Evolutionary conservation across 2,888 invertebrate species (phyloP).

Genomic region (Luffia ferchaultella): DNA sequence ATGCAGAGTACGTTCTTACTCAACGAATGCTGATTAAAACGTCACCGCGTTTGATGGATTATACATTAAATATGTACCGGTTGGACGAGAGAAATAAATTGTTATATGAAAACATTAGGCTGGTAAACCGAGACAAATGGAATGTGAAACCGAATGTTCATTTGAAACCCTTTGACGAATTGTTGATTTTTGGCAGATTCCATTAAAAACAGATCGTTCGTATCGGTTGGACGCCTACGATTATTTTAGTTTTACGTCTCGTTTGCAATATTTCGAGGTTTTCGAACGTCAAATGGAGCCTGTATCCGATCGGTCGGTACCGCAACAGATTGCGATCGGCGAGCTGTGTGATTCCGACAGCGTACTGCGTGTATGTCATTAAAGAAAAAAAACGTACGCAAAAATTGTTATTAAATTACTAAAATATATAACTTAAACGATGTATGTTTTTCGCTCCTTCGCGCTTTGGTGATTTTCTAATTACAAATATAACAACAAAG

Average conservation of each 20-base stretch:
- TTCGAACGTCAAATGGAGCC: not conserved
- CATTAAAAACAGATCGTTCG: not conserved
- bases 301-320: not conserved
- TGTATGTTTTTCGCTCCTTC: too few relatives aligned
- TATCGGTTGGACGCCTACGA: not conserved
- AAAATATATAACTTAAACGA: too few relatives aligned
- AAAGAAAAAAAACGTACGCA: too few relatives aligned
- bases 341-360: not conserved
- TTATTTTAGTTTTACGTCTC: not conserved
- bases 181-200: not conserved
- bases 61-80: not conserved
- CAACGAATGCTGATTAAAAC: not conserved
- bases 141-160: not conserved
- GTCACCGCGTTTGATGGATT: not conserved
- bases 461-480: too few relatives aligned
- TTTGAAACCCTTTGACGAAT: not conserved
- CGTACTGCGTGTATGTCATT: too few relatives aligned
- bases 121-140: too few relatives aligned
- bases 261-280: not conserved
- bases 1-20: not conserved
- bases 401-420: too few relatives aligned
- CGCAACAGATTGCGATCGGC: not conserved
- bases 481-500: too few relatives aligned
- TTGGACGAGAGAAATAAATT: not conserved
- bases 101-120: not conserved